Percentiles rank a stretch among this genome's conserved stretches.
Evolutionary conservation across 23 tunicate genomes (phyloP).

Genomic region (Pegea sp.): DNA sequence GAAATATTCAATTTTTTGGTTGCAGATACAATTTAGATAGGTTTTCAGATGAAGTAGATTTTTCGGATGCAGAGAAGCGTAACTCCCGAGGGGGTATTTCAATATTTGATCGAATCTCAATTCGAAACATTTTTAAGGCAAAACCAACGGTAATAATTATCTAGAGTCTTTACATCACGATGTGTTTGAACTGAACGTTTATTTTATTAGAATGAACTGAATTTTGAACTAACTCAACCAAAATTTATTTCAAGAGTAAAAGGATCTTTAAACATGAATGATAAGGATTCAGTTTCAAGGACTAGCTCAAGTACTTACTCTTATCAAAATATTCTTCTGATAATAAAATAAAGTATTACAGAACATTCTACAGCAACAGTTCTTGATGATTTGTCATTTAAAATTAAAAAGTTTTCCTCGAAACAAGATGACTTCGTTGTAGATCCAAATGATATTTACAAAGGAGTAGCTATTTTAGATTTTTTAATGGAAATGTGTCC

Average conservation of each 20-base stretch:
- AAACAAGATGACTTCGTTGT: conserved; percentile 24
- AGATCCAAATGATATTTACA: conserved; percentile 25
- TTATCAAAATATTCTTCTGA: not conserved
- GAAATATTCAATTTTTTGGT: too few relatives aligned
- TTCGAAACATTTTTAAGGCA: too few relatives aligned
- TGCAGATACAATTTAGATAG: too few relatives aligned
- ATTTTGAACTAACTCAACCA: too few relatives aligned
- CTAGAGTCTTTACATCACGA: conserved; percentile 1
- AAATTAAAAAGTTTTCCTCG: not conserved
- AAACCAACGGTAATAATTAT: too few relatives aligned
- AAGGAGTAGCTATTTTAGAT: conserved; percentile 25
- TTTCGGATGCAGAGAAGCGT: too few relatives aligned
- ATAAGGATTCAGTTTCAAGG: not conserved
- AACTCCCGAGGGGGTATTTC: too few relatives aligned
- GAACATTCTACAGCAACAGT: not conserved
- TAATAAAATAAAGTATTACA: not conserved
- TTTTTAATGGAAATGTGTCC: conserved; percentile 70
- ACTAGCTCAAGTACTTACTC: not conserved
- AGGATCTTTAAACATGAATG: not conserved
- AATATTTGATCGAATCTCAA: too few relatives aligned
- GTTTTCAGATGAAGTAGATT: too few relatives aligned
- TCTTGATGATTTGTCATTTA: not conserved
- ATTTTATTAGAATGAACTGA: not conserved
- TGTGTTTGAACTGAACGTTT: not conserved
- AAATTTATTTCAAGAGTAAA: not conserved